Conservation (phyloP, 1,140 invertebrate genomes). For the Saccostrea echinata region DNA sequence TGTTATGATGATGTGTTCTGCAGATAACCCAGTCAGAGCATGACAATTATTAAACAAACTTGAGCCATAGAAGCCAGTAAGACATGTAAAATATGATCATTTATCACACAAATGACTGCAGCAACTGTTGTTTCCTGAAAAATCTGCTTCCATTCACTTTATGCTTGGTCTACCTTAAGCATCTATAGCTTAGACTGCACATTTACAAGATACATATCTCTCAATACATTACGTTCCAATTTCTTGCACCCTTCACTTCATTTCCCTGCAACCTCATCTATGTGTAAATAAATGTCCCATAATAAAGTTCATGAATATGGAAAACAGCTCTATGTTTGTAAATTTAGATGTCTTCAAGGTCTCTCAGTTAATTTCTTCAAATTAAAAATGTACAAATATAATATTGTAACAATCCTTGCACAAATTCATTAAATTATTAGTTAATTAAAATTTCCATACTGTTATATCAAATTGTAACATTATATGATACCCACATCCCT, state of each 20-base stretch:
- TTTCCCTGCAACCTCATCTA: background rate
- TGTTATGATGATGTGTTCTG: slow-evolving; percentile 12
- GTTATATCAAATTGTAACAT: too few species aligned
- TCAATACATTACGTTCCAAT: background rate
- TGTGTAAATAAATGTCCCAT: background rate
- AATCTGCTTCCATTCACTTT: slow-evolving; percentile 14
- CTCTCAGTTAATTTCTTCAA: background rate
- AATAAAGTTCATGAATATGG: background rate
- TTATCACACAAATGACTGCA: background rate
- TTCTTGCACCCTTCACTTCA: slow-evolving; percentile 7
- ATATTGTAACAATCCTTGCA: background rate
- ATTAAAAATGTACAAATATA: background rate
- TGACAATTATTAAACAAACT: slow-evolving; percentile 16
- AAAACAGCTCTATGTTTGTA: background rate
- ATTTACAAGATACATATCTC: background rate
- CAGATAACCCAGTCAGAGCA: background rate
- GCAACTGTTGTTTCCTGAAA: slow-evolving; percentile 18
- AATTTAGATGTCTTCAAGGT: background rate
- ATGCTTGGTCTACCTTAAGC: background rate
- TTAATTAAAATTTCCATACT: background rate
- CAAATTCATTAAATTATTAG: background rate
- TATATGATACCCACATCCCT: background rate
- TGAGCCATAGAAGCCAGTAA: background rate
- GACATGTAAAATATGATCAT: slow-evolving; percentile 18
- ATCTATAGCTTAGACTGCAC: background rate